Evolutionary conservation across 2,888 invertebrate species (phyloP), one percentile per base, ranked within the genome.

Genomic region (Barypeithes pellucidus): DNA sequence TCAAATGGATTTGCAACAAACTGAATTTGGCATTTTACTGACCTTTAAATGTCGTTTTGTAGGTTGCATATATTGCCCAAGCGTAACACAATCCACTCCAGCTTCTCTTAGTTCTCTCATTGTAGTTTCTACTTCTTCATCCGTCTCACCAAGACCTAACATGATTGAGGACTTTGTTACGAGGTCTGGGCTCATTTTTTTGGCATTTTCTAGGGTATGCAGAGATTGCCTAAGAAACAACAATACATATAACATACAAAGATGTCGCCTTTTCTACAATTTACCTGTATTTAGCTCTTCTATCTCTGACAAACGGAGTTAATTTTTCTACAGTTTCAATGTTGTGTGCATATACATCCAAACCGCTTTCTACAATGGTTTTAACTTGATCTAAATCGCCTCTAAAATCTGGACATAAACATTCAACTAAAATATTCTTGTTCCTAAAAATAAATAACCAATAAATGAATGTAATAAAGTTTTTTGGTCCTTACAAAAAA

Each of bases 31-130:
- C 2, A 14, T 12, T 8, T 16, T n/a, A 29, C 22, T 47, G 61
- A 98, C 94, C 88, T 95, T 96, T 24, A 99, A 88, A 85, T 99
- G 99, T 8, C 94, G 90, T 83, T 97, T 98, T 0, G 99, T 99
- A 0, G 99, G 99, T 85, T 99, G 99, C 98, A 99, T 99, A 87
- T 99, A 99, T 83, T 99, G 99, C 0, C 99, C 99, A 4, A 99
- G 88, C 0, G 99, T 99, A 0, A 99, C 86, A 84, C 98, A 98
- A 86, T 99, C 99, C 0, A 99, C 99, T 39, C 93, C 94, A 0
- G 89, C 91, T 24, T 87, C 86, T 68, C 94, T 90, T 57, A 98
- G 88, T 88, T 98, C 98, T 87, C 90, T 90, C 90, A 99, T 89
- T 0, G 97, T 95, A 86, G 93, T 92, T 81, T 93, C 89, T 7